phyloP scores from a whole-genome alignment of 2,113 vertebrate species.

The Nyctereutes procyonoides region DNA sequence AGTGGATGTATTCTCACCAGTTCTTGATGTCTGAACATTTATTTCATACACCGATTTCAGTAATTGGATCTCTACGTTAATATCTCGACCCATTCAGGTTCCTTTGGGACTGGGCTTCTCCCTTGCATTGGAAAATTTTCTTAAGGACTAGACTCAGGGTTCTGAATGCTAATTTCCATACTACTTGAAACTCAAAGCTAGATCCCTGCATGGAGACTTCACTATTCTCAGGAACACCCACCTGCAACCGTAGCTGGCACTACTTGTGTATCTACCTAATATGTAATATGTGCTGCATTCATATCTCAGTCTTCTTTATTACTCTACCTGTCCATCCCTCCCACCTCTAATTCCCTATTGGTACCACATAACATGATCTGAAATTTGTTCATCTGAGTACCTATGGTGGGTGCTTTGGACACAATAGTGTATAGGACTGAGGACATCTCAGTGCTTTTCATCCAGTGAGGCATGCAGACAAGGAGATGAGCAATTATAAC shows the following conservation, averaged over 20 bases:
- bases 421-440: background rate
- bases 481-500: background rate
- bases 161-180: background rate
- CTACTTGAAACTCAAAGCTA: background rate
- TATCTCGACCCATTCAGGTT: background rate
- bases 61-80: background rate
- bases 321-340: background rate
- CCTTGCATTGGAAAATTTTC: background rate
- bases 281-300: background rate
- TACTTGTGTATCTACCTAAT: background rate
- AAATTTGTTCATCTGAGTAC: background rate
- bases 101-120: background rate
- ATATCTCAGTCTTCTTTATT: background rate
- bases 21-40: background rate
- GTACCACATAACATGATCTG: background rate
- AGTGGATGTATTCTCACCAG: background rate
- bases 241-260: background rate
- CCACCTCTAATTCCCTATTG: background rate
- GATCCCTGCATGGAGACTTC: background rate
- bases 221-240: background rate
- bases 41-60: background rate
- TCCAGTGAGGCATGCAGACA: background rate
- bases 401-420: background rate
- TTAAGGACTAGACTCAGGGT: background rate
- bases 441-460: background rate